Evolutionary conservation across 2,113 vertebrate genomes (phyloP), one percentile per base, ranked within the genome.

Genomic region (Hydrochoerus hydrochaeris): DNA sequence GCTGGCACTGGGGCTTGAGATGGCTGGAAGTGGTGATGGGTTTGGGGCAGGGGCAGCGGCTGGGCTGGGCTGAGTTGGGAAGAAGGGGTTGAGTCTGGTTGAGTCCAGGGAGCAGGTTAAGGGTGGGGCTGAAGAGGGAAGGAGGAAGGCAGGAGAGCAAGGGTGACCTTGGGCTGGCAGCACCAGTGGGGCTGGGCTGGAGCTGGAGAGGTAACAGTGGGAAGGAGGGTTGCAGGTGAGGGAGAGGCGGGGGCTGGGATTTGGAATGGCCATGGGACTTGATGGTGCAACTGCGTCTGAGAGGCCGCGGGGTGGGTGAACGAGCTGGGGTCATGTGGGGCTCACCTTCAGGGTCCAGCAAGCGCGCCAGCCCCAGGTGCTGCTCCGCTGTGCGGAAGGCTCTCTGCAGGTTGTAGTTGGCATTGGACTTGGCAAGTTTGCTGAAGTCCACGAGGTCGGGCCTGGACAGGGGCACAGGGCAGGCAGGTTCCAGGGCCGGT

Each of bases 301-400:
- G 52, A 30, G 35, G n/a, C 75, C 69, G 1, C 49, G 69, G 86
- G 10, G 44, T 14, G 16, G 9, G 22, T 32, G 16, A 46, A 65
- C 85, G 0, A 7, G 67, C 44, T 6, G 5, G 88, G 5, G 46
- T 19, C 7, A 0, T 0, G 24, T 14, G 2, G 1, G 17, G 30
- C 97, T 96, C 96, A 99, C 99, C 99, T 97, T 99, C 99, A 0
- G 99, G 99, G 97, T 99, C 99, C 91, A 99, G 98, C 60, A 99
- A 99, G 26, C 99, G 99, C 30, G 99, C 99, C 96, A 99, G 99
- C 8, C 99, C 99, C 95, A 99, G 98, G 84, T 99, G 99, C 97
- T 99, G 99, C 97, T 99, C 99, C 0, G 99, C 99, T 0, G 99
- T 97, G 96, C 99, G 99, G 98, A 99, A 99, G 94, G 99, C 99